These are phyloP conservation scores for Acrobeloides nanus DNA, from an alignment of 2,888 invertebrate species.

Conservation along the genomic window DNA sequence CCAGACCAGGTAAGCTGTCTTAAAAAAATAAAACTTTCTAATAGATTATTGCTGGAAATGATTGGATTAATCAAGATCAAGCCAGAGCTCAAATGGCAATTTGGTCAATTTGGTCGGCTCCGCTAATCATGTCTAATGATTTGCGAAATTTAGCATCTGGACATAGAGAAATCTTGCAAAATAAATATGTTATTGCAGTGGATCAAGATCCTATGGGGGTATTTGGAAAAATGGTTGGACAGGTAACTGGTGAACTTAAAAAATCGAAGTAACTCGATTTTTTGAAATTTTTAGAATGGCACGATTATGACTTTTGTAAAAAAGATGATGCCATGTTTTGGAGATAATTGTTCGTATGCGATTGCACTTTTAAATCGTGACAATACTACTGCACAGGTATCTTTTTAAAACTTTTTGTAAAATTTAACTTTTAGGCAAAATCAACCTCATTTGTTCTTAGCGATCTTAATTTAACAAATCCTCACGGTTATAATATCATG, in stretches of 20 bases:
- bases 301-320: too few species aligned
- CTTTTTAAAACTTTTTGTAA: too few species aligned
- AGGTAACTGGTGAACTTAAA: conserved; percentile 23
- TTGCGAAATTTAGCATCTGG: conserved; percentile 28
- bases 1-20: conserved; percentile 56
- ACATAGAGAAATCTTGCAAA: conserved; percentile 39
- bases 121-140: conserved; percentile 52
- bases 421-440: too few species aligned
- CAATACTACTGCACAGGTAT: too few species aligned
- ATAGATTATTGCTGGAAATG: conserved; percentile 40
- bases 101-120: conserved; percentile 52
- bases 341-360: too few species aligned
- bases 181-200: conserved; percentile 37
- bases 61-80: conserved; percentile 36
- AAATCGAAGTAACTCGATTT: too few species aligned
- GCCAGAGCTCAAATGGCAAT: conserved; percentile 40
- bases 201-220: conserved; percentile 48
- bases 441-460: too few species aligned
- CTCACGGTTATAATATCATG: too few species aligned
- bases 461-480: too few species aligned
- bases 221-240: conserved; percentile 41
- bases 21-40: conserved; percentile 2
- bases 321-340: too few species aligned
- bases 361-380: too few species aligned
- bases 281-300: too few species aligned